Evolutionary conservation across 2,113 vertebrate species (phyloP).

Genomic region (Nasalis larvatus): DNA sequence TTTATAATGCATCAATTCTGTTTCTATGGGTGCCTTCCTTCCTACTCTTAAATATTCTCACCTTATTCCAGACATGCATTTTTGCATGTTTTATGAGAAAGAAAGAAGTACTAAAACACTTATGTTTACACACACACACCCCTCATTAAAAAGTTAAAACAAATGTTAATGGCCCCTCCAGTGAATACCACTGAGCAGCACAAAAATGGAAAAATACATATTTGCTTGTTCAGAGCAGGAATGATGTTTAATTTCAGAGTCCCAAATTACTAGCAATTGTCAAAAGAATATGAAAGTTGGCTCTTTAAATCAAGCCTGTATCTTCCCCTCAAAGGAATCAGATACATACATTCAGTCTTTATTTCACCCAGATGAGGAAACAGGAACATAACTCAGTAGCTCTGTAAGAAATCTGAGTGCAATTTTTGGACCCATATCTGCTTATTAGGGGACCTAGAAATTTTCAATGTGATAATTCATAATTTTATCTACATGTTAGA

Average conservation of each 20-base stretch:
- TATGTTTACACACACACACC: not conserved
- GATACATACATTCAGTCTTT: not conserved
- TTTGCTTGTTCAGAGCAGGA: conserved; percentile 39
- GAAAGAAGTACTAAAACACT: conserved; percentile 12
- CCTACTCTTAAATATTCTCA: conserved; percentile 12
- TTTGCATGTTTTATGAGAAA: conserved; percentile 56
- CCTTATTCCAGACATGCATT: not conserved
- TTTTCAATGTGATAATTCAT: not conserved
- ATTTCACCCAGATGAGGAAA: not conserved
- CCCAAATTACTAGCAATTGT: conserved; percentile 61
- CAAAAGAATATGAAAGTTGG: conserved; percentile 30
- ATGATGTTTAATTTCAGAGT: conserved; percentile 30
- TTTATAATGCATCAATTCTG: conserved; percentile 45
- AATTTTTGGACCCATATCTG: not conserved
- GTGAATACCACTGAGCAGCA: not conserved
- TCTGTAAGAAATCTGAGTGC: not conserved
- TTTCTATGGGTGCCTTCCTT: conserved; percentile 24
- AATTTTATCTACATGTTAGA: not conserved
- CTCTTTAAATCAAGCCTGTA: not conserved
- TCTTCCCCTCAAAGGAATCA: not conserved
- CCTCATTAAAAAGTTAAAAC: not conserved
- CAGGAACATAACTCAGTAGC: not conserved
- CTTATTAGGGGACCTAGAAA: not conserved
- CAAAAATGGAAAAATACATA: not conserved
- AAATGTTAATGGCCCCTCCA: not conserved